Percentiles rank a stretch among this genome's conserved stretches.
Conservation (phyloP, 2,888 invertebrate genomes). For the Nymphalis c-album region DNA sequence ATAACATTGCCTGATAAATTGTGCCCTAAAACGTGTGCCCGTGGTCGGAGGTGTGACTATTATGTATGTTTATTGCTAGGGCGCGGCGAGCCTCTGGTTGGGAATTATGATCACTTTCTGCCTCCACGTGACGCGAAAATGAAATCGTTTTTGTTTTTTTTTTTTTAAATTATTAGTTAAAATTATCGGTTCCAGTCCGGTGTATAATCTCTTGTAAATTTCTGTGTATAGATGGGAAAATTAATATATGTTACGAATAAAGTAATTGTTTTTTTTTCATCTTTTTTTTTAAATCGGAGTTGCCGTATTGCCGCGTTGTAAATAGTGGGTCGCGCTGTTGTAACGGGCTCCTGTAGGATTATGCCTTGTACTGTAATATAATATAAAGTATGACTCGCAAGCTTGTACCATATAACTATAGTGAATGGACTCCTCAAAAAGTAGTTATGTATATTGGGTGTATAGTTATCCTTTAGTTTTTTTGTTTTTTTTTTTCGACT, state of each 20-base stretch:
- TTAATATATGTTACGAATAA: conserved; percentile 77
- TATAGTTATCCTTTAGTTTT: conserved; percentile 75
- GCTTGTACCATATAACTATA: conserved; percentile 75
- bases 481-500: conserved; percentile 73
- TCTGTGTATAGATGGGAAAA: conserved; percentile 79
- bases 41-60: conserved; percentile 57
- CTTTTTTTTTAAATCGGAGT: conserved; percentile 50
- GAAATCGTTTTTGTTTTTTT: conserved; percentile 26
- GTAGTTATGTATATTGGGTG: conserved; percentile 80
- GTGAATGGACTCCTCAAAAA: conserved; percentile 62
- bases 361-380: conserved; percentile 77
- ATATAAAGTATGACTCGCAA: conserved; percentile 62
- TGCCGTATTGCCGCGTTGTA: conserved; percentile 53
- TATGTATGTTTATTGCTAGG: conserved; percentile 39
- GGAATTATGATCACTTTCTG: conserved; percentile 40
- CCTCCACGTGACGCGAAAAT: conserved; percentile 30
- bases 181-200: conserved; percentile 57
- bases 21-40: conserved; percentile 72
- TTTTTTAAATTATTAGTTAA: conserved; percentile 66
- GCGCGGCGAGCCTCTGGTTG: conserved; percentile 44
- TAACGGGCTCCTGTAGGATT: conserved; percentile 56
- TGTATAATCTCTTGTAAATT: conserved; percentile 78
- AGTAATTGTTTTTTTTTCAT: conserved; percentile 64
- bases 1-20: conserved; percentile 67
- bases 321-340: conserved; percentile 54